Conservation (phyloP, 2,113 vertebrate genomes). For the Centrocercus urophasianus region DNA sequence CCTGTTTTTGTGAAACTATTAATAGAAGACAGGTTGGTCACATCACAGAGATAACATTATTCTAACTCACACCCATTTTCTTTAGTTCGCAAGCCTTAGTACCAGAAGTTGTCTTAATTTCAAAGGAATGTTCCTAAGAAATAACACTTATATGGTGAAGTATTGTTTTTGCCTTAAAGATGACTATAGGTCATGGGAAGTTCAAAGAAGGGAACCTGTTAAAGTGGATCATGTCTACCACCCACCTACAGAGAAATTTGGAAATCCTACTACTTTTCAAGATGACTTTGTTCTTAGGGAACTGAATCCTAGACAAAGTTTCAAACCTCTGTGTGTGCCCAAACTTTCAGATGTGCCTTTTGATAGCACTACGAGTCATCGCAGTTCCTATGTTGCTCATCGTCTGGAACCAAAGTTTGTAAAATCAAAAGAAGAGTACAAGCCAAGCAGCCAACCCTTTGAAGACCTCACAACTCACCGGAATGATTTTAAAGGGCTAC, state of each 20-base stretch:
- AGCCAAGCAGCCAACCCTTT: slow-evolving; percentile 77
- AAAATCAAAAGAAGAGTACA: slow-evolving; percentile 74
- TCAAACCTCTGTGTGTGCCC: slow-evolving; percentile 70
- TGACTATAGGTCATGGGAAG: slow-evolving; percentile 81
- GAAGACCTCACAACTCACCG: slow-evolving; percentile 83
- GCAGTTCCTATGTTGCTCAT: slow-evolving; percentile 73
- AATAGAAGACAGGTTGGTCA: background rate
- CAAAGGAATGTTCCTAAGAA: background rate
- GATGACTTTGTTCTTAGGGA: slow-evolving; percentile 79
- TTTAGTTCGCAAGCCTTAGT: background rate
- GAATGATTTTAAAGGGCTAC: slow-evolving; percentile 80
- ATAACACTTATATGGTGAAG: background rate
- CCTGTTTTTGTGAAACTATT: background rate
- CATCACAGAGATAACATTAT: background rate
- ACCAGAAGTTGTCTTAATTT: background rate
- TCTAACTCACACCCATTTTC: background rate
- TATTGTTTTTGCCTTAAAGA: slow-evolving; percentile 75
- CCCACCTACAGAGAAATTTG: slow-evolving; percentile 80
- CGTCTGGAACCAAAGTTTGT: slow-evolving; percentile 53
- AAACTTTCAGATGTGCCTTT: slow-evolving; percentile 74
- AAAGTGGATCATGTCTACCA: slow-evolving; percentile 76
- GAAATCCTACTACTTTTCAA: slow-evolving; percentile 85
- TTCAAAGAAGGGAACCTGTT: slow-evolving; percentile 73
- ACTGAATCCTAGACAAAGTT: slow-evolving; percentile 68
- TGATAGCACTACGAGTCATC: slow-evolving; percentile 76